Evolutionary conservation across 2,113 vertebrate genomes (phyloP), one percentile per base, ranked within the genome.

Genomic region (Jaculus jaculus): DNA sequence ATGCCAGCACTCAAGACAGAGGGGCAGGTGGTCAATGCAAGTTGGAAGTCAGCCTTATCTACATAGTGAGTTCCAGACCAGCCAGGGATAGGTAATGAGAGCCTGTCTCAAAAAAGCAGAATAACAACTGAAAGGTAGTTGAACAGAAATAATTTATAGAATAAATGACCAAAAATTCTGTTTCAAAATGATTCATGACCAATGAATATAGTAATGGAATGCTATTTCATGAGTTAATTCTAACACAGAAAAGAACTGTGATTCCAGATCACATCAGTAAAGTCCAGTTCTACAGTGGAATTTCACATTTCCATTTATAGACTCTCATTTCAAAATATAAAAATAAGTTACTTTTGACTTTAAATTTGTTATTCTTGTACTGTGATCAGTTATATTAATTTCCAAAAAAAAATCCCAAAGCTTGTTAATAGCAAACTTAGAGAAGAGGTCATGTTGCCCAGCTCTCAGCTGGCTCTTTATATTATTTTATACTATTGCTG

Each of bases 161-260:
- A 75, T 42, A 84, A 61, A 54, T 69, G n/a, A 83, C 30, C 88
- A 39, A 85, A 78, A 72, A 20, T 83, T 91, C 47, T 65, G 17
- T 83, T 93, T 87, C n/a, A 72, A 82, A 88, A 89, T 81, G 84
- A 94, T 90, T 83, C 9, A 91, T 95, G 32, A n/a, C 7, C 75
- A 15, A 68, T 73, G n/a, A 90, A 69, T 75, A 84, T 23, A 92
- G 37, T 39, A 92, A 32, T 63, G 18, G 21, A 26, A 68, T 89
- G 77, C 21, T 47, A 58, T 4, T 20, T 90, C n/a, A 84, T 79
- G 47, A 89, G 69, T 72, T 90, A 54, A 84, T 91, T 93, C 63
- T 87, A 90, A 79, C 82, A 16, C 34, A 28, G 20, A 78, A 90
- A 65, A 3, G 51, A 75, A 39, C 47, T 82, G 20, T 20, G 42